A percentile compares a stretch with the other conserved stretches of the same genome.
phyloP scores from a whole-genome alignment of 2,113 vertebrate species.

The Scortum barcoo region DNA sequence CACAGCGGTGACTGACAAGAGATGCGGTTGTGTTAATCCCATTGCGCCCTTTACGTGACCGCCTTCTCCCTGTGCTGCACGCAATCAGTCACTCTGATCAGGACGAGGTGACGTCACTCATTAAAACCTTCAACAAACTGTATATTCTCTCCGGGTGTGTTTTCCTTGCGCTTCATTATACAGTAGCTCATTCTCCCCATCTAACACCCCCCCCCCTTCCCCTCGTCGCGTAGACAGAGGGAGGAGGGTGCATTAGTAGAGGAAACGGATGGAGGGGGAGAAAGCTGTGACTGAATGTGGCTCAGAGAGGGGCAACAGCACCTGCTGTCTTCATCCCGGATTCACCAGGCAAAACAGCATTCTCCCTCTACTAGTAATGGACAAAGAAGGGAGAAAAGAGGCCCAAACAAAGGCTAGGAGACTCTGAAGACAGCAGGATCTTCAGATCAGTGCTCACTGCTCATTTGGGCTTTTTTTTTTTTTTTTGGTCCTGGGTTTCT shows the following conservation, averaged over 20 bases:
- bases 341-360: conserved; percentile 65
- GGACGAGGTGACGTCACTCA: conserved; percentile 45
- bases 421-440: conserved; percentile 38
- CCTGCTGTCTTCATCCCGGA: conserved; percentile 80
- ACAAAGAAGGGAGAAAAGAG: conserved; percentile 59
- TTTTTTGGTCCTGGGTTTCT: background rate
- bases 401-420: conserved; percentile 56
- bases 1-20: conserved; percentile 62
- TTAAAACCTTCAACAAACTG: conserved; percentile 50
- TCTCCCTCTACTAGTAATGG: conserved; percentile 58
- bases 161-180: conserved; percentile 56
- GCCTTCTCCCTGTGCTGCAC: conserved; percentile 40
- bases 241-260: conserved; percentile 58
- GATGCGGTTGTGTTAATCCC: conserved; percentile 68
- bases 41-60: conserved; percentile 30
- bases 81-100: conserved; percentile 48
- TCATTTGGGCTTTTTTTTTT: background rate
- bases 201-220: background rate
- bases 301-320: conserved; percentile 72
- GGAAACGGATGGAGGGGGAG: conserved; percentile 58
- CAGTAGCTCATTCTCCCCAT: conserved; percentile 57
- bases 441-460: conserved; percentile 23
- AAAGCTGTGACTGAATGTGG: conserved; percentile 68
- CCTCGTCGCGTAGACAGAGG: conserved; percentile 14
- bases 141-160: conserved; percentile 44